Conservation (phyloP, 2,888 invertebrate species). For the Drosophila birchii region DNA sequence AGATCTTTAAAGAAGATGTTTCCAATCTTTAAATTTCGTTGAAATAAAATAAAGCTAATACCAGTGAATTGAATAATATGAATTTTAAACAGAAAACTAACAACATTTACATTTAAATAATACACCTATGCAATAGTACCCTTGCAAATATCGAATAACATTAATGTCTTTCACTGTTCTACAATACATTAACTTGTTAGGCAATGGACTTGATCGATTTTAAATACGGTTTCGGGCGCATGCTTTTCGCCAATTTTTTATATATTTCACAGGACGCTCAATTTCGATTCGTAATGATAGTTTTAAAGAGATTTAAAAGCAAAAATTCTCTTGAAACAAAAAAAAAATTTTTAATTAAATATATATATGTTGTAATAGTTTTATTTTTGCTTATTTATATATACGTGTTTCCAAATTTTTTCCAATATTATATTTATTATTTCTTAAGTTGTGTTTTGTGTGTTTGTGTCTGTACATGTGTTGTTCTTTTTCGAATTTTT, state of each 20-base stretch:
- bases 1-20: background rate
- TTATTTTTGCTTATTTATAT: conserved; percentile 5
- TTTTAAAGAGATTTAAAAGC: conserved; percentile 39
- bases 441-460: background rate
- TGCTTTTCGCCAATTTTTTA: conserved; percentile 72
- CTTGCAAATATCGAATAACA: background rate
- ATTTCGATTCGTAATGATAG: conserved; percentile 25
- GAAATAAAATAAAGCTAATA: background rate
- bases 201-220: conserved; percentile 79
- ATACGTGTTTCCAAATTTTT: background rate
- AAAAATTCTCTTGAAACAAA: conserved; percentile 6
- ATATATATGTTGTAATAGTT: conserved; percentile 42
- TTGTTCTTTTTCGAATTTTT: background rate
- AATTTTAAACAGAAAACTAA: background rate
- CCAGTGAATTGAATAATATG: too few relatives aligned
- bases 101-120: background rate
- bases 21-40: background rate
- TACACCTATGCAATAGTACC: background rate
- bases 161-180: background rate
- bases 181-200: conserved; percentile 39
- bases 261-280: conserved; percentile 30
- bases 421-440: background rate
- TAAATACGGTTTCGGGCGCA: conserved; percentile 83
- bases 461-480: conserved; percentile 10
- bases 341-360: conserved; percentile 44